Conservation (phyloP, 2,888 invertebrate genomes). For the Plagodis pulveraria region DNA sequence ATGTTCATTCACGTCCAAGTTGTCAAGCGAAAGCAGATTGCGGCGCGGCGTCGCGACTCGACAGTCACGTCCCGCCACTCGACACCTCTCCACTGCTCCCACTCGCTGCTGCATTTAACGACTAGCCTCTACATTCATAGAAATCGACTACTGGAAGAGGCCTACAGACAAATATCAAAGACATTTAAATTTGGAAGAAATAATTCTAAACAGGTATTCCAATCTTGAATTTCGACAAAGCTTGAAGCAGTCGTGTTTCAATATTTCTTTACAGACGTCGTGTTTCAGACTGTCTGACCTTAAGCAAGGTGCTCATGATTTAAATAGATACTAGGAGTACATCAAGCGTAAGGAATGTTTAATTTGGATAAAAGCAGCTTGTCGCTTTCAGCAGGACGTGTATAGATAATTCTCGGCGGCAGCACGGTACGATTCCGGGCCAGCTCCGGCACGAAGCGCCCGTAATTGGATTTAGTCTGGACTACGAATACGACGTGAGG, state of each 20-base stretch:
- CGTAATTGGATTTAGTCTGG: conserved; percentile 80
- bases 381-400: conserved; percentile 35
- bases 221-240: too few relatives aligned
- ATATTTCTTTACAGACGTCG: background rate
- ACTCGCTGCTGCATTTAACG: conserved; percentile 57
- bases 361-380: conserved; percentile 25
- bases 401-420: conserved; percentile 42
- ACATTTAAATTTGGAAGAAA: too few relatives aligned
- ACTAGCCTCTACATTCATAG: conserved; percentile 25
- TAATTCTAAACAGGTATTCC: too few relatives aligned
- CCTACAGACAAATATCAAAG: too few relatives aligned
- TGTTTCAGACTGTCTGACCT: background rate
- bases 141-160: conserved; percentile 25
- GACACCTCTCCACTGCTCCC: conserved; percentile 58
- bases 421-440: conserved; percentile 18
- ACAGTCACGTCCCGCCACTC: conserved; percentile 75
- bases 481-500: conserved; percentile 71
- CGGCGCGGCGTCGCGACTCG: conserved; percentile 41
- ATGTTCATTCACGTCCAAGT: conserved; percentile 28
- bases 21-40: conserved; percentile 44
- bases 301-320: background rate
- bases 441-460: conserved; percentile 23
- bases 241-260: too few relatives aligned
- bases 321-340: background rate
- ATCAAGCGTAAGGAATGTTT: conserved; percentile 4